Base-by-base conservation (phyloP, 2,797 vertebrate genomes). In the Chromobotia macracanthus region DNA sequence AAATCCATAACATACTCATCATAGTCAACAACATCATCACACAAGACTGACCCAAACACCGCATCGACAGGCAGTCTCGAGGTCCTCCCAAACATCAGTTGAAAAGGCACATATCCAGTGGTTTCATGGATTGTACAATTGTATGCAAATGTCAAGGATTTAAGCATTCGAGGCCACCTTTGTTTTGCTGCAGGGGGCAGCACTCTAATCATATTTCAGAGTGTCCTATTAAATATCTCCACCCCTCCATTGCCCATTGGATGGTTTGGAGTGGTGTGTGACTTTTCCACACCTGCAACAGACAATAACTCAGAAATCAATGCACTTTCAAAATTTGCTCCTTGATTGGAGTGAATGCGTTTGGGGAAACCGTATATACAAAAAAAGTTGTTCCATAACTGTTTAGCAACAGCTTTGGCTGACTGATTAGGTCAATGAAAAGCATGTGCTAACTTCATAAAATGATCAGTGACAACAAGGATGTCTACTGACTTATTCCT, bases 131-230 rank as follows among this genome's bases (percentile, higher is more conserved):
- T 41, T 8, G 63, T 67, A 25, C 56, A 74, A 21, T 66, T 73
- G 58, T 73, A 68, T 8, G 21, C 53, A 53, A 74, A 80, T 21
- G 70, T 67, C 31, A 71, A 15, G 13, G 70, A 66, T 23, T 74
- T 71, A 3, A 80, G 15, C n/a, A 38, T 19, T 46, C 31, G 16
- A 8, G 63, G 71, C 63, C 70, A 55, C 38, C 35, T 23, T 18
- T 11, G 9, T 13, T 80, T 80, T 9, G 60, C 23, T 12, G 64
- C 38, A 44, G 61, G 61, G n/a, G 56, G 23, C 21, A 72, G 23
- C 10, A 31, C 56, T 3, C 5, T n/a, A 60, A 79, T 79, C 68
- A 72, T 72, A 9, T 50, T 70, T 21, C 68, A 5, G 3, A 67
- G n/a, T 15, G 50, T 66, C 18, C 25, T 50, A 66, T 76, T 67